Conservation (phyloP, 2,797 vertebrate genomes). For the Cyclura pinguis region DNA sequence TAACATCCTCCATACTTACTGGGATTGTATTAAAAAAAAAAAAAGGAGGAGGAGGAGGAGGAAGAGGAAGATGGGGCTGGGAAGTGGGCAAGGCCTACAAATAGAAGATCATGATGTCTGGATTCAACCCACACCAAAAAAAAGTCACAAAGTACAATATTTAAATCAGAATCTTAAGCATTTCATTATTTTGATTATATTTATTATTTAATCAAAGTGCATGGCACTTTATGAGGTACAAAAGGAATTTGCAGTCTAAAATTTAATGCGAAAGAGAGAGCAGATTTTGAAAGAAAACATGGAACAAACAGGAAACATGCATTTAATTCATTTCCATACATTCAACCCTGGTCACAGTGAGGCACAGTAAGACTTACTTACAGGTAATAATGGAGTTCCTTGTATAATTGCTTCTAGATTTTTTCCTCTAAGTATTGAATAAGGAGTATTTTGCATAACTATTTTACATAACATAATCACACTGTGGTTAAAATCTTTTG, state of each 20-base stretch:
- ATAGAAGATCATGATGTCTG: not conserved
- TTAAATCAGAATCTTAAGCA: not conserved
- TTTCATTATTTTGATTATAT: not conserved
- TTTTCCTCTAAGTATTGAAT: slow-evolving; percentile 15
- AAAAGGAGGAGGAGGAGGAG: not conserved
- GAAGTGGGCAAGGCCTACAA: not conserved
- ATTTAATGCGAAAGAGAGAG: not conserved
- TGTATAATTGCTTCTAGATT: no score
- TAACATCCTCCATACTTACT: not conserved
- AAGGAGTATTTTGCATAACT: not conserved
- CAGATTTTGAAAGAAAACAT: not conserved
- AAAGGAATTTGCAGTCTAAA: not conserved
- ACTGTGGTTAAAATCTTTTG: not conserved
- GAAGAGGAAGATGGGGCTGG: no score
- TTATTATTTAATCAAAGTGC: not conserved
- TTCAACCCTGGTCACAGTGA: not conserved
- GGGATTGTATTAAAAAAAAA: not conserved
- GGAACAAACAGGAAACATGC: no score
- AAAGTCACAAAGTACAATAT: not conserved
- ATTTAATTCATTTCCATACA: not conserved
- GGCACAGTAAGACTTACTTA: not conserved
- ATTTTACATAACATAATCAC: not conserved
- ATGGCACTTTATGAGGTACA: not conserved
- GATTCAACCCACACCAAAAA: not conserved
- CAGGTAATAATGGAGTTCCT: not conserved